A percentile compares a stretch with the other conserved stretches of the same genome.
phyloP scores from a whole-genome alignment of 2,888 invertebrate genomes.

The Trimorus sp. region DNA sequence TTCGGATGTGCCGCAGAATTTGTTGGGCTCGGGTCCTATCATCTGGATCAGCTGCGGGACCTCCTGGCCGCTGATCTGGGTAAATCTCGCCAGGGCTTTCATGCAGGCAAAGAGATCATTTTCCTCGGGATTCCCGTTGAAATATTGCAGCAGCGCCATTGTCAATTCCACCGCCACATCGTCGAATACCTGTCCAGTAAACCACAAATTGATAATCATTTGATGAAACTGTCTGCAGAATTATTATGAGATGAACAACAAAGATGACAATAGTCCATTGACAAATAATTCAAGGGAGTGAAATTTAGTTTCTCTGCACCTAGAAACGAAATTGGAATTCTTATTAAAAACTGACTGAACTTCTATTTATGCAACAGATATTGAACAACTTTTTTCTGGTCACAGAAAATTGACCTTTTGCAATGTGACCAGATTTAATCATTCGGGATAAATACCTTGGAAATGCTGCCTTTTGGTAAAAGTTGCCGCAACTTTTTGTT shows the following conservation, averaged over 20 bases:
- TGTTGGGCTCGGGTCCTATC: conserved; percentile 93
- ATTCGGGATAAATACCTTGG: conserved; percentile 83
- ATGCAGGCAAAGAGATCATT: conserved; percentile 90
- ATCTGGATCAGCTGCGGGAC: conserved; percentile 94
- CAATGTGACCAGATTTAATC: conserved; percentile 52
- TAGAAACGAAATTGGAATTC: conserved; percentile 19
- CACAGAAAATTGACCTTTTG: conserved; percentile 25
- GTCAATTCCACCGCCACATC: conserved; percentile 95
- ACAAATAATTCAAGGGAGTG: conserved; percentile 6
- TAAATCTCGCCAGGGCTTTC: conserved; percentile 89
- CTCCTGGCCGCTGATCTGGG: conserved; percentile 89
- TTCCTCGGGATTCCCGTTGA: conserved; percentile 90
- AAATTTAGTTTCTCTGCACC: conserved; percentile 48
- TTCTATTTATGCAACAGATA: neutral
- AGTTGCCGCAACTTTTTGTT: conserved; percentile 85
- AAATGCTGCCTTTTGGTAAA: conserved; percentile 85
- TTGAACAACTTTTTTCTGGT: conserved; percentile 11
- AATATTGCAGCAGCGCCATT: conserved; percentile 95
- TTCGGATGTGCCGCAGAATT: conserved; percentile 90
- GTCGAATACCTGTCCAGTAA: conserved; percentile 90
- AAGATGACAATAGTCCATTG: conserved; percentile 16
- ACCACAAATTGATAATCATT: neutral
- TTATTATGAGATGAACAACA: neutral
- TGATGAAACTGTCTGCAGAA: neutral
- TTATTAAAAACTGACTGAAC: neutral